phyloP scores from a whole-genome alignment of 2,888 invertebrate genomes.

The Xestobium rufovillosum region DNA sequence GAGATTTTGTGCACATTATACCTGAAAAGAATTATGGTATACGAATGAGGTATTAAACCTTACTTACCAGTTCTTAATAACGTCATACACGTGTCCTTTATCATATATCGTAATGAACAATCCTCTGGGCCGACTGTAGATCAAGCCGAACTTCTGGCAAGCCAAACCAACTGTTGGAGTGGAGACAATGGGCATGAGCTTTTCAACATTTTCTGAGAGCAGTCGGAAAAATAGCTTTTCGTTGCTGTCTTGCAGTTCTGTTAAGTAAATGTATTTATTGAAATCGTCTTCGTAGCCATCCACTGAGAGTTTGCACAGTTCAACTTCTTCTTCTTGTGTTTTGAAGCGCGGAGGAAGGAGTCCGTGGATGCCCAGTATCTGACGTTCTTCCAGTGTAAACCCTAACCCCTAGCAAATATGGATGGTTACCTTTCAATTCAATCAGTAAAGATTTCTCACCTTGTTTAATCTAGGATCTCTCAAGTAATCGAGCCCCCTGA shows the following conservation, averaged over 20 bases:
- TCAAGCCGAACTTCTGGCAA: slow-evolving; percentile 93
- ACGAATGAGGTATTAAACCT: too few relatives aligned
- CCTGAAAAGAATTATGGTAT: too few relatives aligned
- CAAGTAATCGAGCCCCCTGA: too few relatives aligned
- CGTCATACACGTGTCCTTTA: slow-evolving; percentile 88
- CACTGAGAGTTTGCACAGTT: slow-evolving; percentile 73
- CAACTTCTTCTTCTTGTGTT: slow-evolving; percentile 78
- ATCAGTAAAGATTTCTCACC: too few relatives aligned
- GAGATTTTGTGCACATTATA: too few relatives aligned
- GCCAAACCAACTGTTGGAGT: slow-evolving; percentile 97
- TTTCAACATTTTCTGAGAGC: slow-evolving; percentile 75
- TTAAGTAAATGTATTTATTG: slow-evolving; percentile 93
- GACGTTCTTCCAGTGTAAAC: slow-evolving; percentile 89
- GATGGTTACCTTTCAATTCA: too few relatives aligned
- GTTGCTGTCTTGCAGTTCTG: slow-evolving; percentile 87
- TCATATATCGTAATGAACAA: slow-evolving; percentile 95
- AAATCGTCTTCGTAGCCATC: slow-evolving; percentile 80
- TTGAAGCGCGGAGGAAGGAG: slow-evolving; percentile 87
- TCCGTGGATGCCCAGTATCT: slow-evolving; percentile 91
- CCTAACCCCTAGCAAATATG: slow-evolving; percentile 93
- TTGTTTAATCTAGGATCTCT: too few relatives aligned
- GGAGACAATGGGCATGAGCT: slow-evolving; percentile 98
- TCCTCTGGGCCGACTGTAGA: slow-evolving; percentile 86
- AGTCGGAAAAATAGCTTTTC: slow-evolving; percentile 93
- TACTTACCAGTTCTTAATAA: slow-evolving; percentile 84